Evolutionary conservation across 2,113 vertebrate genomes (phyloP), one percentile per base, ranked within the genome.

Genomic region (Vicugna pacos): DNA sequence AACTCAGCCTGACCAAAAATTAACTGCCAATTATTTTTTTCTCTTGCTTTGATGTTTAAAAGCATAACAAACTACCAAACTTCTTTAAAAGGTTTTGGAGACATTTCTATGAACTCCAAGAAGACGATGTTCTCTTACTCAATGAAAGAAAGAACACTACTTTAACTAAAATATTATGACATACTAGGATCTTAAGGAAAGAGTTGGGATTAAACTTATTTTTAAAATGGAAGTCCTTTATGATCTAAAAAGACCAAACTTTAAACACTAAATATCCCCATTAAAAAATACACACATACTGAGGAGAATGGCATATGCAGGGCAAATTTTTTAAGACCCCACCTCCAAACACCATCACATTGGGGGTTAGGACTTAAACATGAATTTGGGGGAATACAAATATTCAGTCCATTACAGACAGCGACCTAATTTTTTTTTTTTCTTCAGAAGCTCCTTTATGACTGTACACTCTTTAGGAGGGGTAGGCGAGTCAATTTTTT

Each of bases 101-200:
- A 46, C 10, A 24, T 48, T 92, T 87, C 56, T 87, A 2, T 54
- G 56, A 85, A 84, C n/a, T 64, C n/a, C n/a, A 56, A 46, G 46
- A 84, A 48, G 24, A 42, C 50, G 13, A 48, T 46, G 22, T 65
- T 73, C 38, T 14, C 16, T 73, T 9, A n/a, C n/a, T n/a, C n/a
- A 65, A 72, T 11, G 58, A 76, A 82, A 70, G 4, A 50, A 79
- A 81, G 72, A 26, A 3, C 30, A 80, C 26, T 69, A 52, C 28
- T 58, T 22, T 91, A 56, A 73, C 15, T 76, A 92, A 95, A 67
- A 73, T 75, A 96, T 52, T 75, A 58, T 42, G 32, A 65, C 17
- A 94, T 16, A 28, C 0, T 17, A 65, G 24, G 24, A 86, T 90
- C 75, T 92, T 72, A 77, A 90, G 67, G n/a, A 46, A 13, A 11